A percentile compares a stretch with the other conserved stretches of the same genome.
Conservation (phyloP, 2,113 vertebrate genomes). For the Atlantisia rogersi region DNA sequence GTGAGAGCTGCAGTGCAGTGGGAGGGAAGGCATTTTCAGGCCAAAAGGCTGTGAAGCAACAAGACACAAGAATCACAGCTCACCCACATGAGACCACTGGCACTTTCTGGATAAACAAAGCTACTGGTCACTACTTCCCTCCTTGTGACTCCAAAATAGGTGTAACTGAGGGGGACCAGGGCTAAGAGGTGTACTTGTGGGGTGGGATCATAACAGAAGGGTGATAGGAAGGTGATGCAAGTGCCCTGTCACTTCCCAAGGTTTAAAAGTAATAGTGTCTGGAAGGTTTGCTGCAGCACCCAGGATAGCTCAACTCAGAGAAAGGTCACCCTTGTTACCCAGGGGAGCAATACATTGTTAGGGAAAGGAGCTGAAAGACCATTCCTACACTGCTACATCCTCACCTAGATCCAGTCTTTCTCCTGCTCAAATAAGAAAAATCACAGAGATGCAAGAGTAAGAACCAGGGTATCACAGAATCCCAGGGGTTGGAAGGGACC, state of each 20-base stretch:
- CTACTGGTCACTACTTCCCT: neutral
- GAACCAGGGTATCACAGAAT: neutral
- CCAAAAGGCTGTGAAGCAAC: neutral
- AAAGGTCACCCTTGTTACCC: neutral
- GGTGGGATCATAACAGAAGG: neutral
- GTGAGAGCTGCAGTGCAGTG: accelerated
- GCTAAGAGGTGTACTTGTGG: no score
- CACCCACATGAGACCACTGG: neutral
- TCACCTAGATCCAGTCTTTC: neutral
- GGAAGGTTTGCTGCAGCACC: neutral
- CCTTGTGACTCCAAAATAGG: neutral
- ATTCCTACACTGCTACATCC: neutral
- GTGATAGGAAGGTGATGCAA: neutral
- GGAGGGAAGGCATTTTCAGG: neutral
- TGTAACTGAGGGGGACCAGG: neutral
- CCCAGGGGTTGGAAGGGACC: no score
- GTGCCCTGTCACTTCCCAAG: accelerated
- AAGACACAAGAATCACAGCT: neutral
- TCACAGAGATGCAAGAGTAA: neutral
- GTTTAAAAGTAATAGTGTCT: neutral
- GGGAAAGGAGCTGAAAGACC: neutral
- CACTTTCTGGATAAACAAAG: neutral
- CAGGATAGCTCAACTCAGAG: neutral
- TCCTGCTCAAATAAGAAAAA: neutral
- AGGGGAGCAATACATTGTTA: neutral